Base-by-base conservation (phyloP, 2,113 vertebrate genomes). In the Chionomys nivalis region DNA sequence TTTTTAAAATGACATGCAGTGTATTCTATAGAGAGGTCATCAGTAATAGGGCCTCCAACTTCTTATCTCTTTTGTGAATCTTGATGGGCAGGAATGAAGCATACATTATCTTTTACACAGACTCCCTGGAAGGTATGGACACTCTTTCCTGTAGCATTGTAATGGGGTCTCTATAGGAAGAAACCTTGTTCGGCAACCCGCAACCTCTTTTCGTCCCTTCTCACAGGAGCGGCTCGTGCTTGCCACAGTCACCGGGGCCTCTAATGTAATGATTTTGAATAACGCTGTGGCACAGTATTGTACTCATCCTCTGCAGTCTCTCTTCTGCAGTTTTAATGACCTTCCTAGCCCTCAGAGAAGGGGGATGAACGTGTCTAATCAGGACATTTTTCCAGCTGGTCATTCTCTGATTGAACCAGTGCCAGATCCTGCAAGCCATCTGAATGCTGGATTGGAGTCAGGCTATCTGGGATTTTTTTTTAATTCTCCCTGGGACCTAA, bases 21-120 rank as follows among this genome's bases (percentile, higher is more conserved):
- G 0, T 42, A 77, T 97, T 97, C 94, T 94, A 33, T 95, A 72
- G 96, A 96, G 97, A 98, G 98, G 97, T 98, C 98, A 97, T 94
- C 92, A 75, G 91, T 98, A 98, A 97, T 97, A 97, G 97, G 97
- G 87, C 89, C 96, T 98, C 94, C 90, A 93, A 97, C 96, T 95
- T 95, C 86, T 90, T 96, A 86, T 97, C 94, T 97, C 92, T 90
- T 96, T 47, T 47, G 94, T 97, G 97, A 97, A 94, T 98, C 95
- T 97, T 98, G 94, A 92, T 94, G 98, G 94, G 90, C 96, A 96
- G 65, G 96, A 97, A 96, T 63, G 82, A 98, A 98, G 87, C 97
- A 92, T 96, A 58, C 49, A 81, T 98, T 98, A 94, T 97, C 89
- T 97, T 93, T 96, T 89, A 96, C 94, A 96, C 31, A 11, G 94